Conservation (phyloP, 1,140 invertebrate genomes). For the Pogonomyrmex barbatus region DNA sequence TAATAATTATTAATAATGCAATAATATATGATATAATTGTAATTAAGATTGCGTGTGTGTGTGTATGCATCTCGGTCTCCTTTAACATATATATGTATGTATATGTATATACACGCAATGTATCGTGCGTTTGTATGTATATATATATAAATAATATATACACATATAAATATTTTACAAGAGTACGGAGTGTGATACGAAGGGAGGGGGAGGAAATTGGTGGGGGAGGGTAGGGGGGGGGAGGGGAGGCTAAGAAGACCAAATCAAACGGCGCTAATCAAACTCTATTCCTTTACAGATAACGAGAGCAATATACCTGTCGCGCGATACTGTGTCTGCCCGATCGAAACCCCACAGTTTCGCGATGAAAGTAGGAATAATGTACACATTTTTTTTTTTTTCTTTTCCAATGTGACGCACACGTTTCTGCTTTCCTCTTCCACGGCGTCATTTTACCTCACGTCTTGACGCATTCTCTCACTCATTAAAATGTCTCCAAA, state of each 20-base stretch:
- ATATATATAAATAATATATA: slow-evolving; percentile 65
- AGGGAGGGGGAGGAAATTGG: neutral
- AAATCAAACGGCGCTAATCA: slow-evolving; percentile 70
- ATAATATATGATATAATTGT: slow-evolving; percentile 74
- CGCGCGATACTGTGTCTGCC: slow-evolving; percentile 19
- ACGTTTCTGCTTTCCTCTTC: neutral
- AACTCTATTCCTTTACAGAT: slow-evolving; percentile 57
- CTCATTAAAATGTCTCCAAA: slow-evolving; percentile 72
- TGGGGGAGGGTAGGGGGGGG: neutral
- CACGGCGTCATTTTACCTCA: slow-evolving; percentile 22
- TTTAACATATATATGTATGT: slow-evolving; percentile 45
- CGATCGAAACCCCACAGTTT: slow-evolving; percentile 12
- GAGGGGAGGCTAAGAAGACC: slow-evolving; percentile 59
- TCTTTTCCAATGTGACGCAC: neutral
- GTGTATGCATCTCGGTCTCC: slow-evolving; percentile 47
- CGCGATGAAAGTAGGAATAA: slow-evolving; percentile 57
- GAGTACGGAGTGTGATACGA: slow-evolving; percentile 55
- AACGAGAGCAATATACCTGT: slow-evolving; percentile 35
- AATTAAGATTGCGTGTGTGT: slow-evolving; percentile 64
- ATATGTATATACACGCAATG: slow-evolving; percentile 66
- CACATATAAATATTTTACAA: slow-evolving; percentile 78
- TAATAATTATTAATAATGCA: slow-evolving; percentile 64
- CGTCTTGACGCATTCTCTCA: slow-evolving; percentile 35
- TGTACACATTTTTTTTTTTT: slow-evolving; percentile 40
- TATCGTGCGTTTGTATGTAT: slow-evolving; percentile 34